phyloP scores from a whole-genome alignment of 1,140 invertebrate species.

The Nixonia krombeini region DNA sequence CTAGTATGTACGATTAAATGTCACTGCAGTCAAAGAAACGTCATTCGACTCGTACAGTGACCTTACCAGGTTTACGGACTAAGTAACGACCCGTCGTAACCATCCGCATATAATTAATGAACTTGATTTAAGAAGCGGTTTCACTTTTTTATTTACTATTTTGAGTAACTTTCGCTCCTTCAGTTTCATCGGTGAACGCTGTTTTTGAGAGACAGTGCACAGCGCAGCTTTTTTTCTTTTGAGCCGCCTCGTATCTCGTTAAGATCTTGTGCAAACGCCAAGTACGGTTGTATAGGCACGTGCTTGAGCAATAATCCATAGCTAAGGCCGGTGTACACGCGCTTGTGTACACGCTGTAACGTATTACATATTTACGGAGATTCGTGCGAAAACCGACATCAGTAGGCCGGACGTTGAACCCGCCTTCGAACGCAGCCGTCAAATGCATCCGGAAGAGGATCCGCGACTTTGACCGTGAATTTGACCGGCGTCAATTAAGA shows the following conservation, averaged over 20 bases:
- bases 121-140: constrained; percentile 8
- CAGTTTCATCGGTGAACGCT: constrained; percentile 12
- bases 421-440: constrained; percentile 30
- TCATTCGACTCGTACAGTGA: too few species aligned
- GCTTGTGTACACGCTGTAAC: constrained; percentile 31
- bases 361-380: constrained; percentile 38
- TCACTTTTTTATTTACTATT: constrained; percentile 12
- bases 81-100: too few species aligned
- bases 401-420: constrained; percentile 47
- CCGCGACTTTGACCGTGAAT: too few species aligned
- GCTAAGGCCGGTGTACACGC: constrained; percentile 16
- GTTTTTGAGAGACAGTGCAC: constrained; percentile 28
- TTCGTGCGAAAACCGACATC: constrained; percentile 25
- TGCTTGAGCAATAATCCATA: constrained; percentile 42
- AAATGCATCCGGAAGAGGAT: constrained; percentile 44
- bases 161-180: constrained; percentile 41
- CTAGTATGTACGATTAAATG: too few species aligned
- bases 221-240: constrained; percentile 24
- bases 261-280: constrained; percentile 42
- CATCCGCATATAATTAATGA: neutral
- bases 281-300: constrained; percentile 25
- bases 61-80: too few species aligned
- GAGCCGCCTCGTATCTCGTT: constrained; percentile 39
- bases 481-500: too few species aligned
- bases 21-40: too few species aligned